phyloP scores from a whole-genome alignment of 2,888 invertebrate genomes.

The Mamestra brassicae region DNA sequence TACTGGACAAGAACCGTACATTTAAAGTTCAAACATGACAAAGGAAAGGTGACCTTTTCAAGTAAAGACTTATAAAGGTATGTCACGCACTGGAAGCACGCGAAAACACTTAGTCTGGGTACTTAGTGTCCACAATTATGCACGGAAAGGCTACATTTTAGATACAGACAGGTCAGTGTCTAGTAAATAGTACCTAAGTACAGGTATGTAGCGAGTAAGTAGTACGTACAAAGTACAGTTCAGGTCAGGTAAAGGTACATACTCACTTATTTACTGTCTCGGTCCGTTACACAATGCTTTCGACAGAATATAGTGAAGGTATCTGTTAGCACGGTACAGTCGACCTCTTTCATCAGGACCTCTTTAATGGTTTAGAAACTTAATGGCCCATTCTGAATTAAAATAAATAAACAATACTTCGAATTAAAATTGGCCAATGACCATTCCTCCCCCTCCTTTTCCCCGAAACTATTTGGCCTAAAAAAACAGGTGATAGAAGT shows the following conservation, averaged over 20 bases:
- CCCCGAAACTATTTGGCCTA: too few relatives aligned
- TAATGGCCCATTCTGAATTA: not conserved
- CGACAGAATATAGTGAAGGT: constrained; percentile 1
- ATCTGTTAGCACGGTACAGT: too few relatives aligned
- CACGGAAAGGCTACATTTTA: constrained; percentile 21
- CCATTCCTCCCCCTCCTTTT: too few relatives aligned
- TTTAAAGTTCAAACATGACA: constrained; percentile 15
- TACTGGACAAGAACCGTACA: not conserved
- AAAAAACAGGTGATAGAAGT: too few relatives aligned
- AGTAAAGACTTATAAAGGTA: constrained; percentile 25
- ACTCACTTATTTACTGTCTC: not conserved
- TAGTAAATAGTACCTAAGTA: constrained; percentile 8
- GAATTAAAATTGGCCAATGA: too few relatives aligned
- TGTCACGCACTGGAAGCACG: constrained; percentile 47
- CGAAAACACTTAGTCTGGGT: constrained; percentile 44
- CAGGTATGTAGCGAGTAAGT: constrained; percentile 10
- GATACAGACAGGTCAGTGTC: constrained; percentile 35
- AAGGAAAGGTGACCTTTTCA: constrained; percentile 41
- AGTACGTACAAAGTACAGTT: constrained; percentile 12
- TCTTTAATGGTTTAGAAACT: not conserved
- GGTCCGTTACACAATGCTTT: constrained; percentile 29
- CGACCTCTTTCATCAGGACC: too few relatives aligned
- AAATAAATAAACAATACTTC: too few relatives aligned
- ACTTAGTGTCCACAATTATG: constrained; percentile 25
- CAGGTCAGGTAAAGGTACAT: constrained; percentile 23